These are phyloP conservation scores for Petrocephalus microphthalmus DNA, from an alignment of 2,113 vertebrate genomes.

Conservation along the genomic window DNA sequence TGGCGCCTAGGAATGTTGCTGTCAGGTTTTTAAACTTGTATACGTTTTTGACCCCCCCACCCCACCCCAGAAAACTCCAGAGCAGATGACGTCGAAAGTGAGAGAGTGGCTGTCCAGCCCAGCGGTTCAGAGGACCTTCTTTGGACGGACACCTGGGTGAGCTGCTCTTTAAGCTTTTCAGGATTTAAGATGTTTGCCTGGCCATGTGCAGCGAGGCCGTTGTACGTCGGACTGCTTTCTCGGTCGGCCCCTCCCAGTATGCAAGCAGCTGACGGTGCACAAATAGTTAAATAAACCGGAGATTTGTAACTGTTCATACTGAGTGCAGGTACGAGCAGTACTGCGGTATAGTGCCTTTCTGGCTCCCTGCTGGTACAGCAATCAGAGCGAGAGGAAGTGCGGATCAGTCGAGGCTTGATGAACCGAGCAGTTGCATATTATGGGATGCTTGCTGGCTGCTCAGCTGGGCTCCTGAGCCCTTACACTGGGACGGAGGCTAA, in stretches of 20 bases:
- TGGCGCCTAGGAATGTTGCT: background rate
- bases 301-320: background rate
- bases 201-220: background rate
- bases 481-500: too few relatives aligned
- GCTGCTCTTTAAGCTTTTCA: background rate
- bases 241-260: background rate
- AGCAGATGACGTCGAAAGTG: constrained; percentile 23
- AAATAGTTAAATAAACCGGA: background rate
- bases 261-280: background rate
- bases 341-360: background rate
- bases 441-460: background rate
- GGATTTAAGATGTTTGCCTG: background rate
- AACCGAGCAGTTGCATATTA: background rate
- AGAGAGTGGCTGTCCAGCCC: constrained; percentile 48
- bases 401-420: background rate
- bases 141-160: constrained; percentile 39
- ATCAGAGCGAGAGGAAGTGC: background rate
- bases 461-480: background rate
- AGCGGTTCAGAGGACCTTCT: constrained; percentile 45
- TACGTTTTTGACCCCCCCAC: background rate
- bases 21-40: background rate
- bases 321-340: background rate
- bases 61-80: constrained; percentile 27
- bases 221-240: background rate
- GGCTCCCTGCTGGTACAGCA: background rate